Evolutionary conservation across 2,113 vertebrate genomes (phyloP).

Genomic region (Colistium nudipinnis): DNA sequence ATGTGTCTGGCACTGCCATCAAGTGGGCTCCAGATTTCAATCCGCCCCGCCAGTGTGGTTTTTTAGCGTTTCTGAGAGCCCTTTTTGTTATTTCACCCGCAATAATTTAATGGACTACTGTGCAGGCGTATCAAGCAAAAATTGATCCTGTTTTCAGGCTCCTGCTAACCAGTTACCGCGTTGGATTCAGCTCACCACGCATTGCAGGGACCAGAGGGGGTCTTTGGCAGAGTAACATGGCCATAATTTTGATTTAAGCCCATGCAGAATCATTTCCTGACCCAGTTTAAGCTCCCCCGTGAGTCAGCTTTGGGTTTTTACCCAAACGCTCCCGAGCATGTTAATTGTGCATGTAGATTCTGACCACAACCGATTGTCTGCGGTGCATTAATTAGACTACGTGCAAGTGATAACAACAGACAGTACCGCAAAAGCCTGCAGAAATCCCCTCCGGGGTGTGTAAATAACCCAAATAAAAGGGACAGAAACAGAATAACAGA

Average conservation of each 20-base stretch:
- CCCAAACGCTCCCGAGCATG: conserved; percentile 23
- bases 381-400: conserved; percentile 37
- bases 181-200: conserved; percentile 45
- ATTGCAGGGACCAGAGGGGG: conserved; percentile 24
- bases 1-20: conserved; percentile 59
- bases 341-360: conserved; percentile 42
- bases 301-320: conserved; percentile 53
- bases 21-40: conserved; percentile 63
- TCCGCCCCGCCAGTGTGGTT: conserved; percentile 50
- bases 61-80: conserved; percentile 67
- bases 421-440: conserved; percentile 28
- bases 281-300: conserved; percentile 60
- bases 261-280: conserved; percentile 44
- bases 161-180: conserved; percentile 49
- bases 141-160: conserved; percentile 49
- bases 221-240: conserved; percentile 40
- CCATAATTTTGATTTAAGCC: conserved; percentile 46
- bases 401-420: conserved; percentile 38
- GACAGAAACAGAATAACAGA: conserved; percentile 31
- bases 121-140: conserved; percentile 44
- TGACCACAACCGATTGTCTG: conserved; percentile 47
- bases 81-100: conserved; percentile 70
- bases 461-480: conserved; percentile 30
- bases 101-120: conserved; percentile 65
- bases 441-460: conserved; percentile 21